Evolutionary conservation across 2,888 invertebrate species (phyloP).

Genomic region (Cylindroiulus punctatus): DNA sequence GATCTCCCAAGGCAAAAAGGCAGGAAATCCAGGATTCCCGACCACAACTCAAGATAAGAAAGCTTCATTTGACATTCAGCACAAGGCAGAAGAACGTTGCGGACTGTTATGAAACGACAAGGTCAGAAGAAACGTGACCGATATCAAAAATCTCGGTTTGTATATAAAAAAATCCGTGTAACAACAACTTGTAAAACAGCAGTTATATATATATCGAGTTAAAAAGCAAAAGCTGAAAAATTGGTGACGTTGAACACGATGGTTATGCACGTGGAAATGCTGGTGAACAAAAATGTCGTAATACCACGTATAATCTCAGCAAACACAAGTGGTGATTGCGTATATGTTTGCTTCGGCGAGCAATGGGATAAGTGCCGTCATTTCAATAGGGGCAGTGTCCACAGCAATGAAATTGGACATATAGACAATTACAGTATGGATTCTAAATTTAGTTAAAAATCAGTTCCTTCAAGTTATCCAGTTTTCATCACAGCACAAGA

Average conservation of each 20-base stretch:
- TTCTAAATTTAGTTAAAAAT: too few species aligned
- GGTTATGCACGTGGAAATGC: neutral
- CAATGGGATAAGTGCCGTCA: neutral
- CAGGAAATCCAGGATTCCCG: neutral
- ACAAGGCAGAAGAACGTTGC: neutral
- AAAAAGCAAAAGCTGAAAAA: conserved; percentile 18
- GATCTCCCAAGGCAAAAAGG: conserved; percentile 5
- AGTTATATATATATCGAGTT: neutral
- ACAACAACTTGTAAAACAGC: conserved; percentile 21
- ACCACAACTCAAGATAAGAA: neutral
- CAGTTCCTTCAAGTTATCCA: too few species aligned
- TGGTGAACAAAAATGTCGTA: neutral
- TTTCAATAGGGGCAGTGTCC: too few species aligned
- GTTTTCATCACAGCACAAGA: too few species aligned
- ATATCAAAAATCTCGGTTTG: neutral
- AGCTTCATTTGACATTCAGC: neutral
- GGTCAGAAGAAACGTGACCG: neutral
- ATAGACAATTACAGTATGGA: too few species aligned
- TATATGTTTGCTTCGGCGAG: neutral
- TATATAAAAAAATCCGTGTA: neutral
- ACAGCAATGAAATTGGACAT: too few species aligned
- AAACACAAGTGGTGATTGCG: neutral
- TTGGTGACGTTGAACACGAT: neutral
- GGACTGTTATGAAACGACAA: neutral
- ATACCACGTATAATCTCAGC: neutral